Evolutionary conservation across 2,113 vertebrate genomes (phyloP).

Genomic region (Stegostoma tigrinum): DNA sequence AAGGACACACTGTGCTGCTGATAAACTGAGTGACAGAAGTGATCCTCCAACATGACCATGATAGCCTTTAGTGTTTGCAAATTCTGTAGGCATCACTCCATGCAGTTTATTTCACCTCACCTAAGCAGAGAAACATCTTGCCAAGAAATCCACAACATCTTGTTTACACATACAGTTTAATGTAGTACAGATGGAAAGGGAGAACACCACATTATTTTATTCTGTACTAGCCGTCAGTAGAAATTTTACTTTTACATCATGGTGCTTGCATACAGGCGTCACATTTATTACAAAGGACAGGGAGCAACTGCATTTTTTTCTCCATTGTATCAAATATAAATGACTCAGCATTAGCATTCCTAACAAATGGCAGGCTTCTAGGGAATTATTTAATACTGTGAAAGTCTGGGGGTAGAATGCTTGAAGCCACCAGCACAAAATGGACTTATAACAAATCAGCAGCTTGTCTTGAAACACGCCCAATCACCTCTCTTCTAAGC

Average conservation of each 20-base stretch:
- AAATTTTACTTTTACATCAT: neutral
- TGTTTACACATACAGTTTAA: neutral
- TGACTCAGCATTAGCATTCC: neutral
- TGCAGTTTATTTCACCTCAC: neutral
- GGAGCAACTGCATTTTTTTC: neutral
- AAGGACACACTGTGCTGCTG: neutral
- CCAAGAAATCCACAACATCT: neutral
- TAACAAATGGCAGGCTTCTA: neutral
- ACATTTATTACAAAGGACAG: neutral
- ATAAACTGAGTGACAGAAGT: neutral
- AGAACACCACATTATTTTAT: neutral
- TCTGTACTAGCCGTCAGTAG: neutral
- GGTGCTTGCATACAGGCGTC: neutral
- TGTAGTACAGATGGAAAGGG: neutral
- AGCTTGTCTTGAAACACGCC: neutral
- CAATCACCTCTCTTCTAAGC: neutral
- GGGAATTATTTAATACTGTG: neutral
- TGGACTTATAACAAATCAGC: neutral
- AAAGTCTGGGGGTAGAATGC: neutral
- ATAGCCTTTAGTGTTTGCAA: neutral
- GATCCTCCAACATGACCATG: neutral
- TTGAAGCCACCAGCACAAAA: neutral
- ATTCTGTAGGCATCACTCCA: neutral
- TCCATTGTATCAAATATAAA: neutral
- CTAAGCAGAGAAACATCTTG: neutral